phyloP scores from a whole-genome alignment of 2,888 invertebrate species.

The Icerya purchasi region DNA sequence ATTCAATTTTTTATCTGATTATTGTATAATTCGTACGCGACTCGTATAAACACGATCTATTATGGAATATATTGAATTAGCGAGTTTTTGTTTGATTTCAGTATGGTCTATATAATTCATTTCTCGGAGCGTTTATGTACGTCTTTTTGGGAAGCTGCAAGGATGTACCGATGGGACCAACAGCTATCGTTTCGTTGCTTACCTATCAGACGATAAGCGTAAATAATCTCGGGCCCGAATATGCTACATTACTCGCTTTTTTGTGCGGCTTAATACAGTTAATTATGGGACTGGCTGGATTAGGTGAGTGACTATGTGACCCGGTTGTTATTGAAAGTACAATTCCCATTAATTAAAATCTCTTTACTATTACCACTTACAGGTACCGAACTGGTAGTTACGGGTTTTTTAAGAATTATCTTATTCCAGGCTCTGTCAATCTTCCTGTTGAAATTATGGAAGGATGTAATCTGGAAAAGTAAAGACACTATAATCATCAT shows the following conservation, averaged over 20 bases:
- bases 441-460: too few species aligned
- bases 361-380: too few species aligned
- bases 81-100: slow-evolving; percentile 26
- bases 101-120: slow-evolving; percentile 86
- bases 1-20: background rate
- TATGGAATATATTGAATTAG: background rate
- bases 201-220: slow-evolving; percentile 52
- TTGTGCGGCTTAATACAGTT: slow-evolving; percentile 51
- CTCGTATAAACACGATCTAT: background rate
- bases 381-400: too few species aligned
- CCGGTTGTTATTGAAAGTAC: too few species aligned
- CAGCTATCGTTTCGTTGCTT: slow-evolving; percentile 71
- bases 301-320: too few species aligned
- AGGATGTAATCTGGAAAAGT: too few species aligned
- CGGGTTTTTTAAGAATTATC: too few species aligned
- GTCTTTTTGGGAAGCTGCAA: slow-evolving; percentile 77
- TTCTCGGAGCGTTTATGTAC: slow-evolving; percentile 75
- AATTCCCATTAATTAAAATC: too few species aligned
- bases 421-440: too few species aligned
- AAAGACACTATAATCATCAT: too few species aligned
- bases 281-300: slow-evolving; percentile 58
- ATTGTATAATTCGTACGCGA: background rate
- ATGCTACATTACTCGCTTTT: slow-evolving; percentile 55
- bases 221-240: slow-evolving; percentile 31
- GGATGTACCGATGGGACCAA: slow-evolving; percentile 80